Conservation (phyloP, 2,797 vertebrate species). For the Peromyscus aztecus region DNA sequence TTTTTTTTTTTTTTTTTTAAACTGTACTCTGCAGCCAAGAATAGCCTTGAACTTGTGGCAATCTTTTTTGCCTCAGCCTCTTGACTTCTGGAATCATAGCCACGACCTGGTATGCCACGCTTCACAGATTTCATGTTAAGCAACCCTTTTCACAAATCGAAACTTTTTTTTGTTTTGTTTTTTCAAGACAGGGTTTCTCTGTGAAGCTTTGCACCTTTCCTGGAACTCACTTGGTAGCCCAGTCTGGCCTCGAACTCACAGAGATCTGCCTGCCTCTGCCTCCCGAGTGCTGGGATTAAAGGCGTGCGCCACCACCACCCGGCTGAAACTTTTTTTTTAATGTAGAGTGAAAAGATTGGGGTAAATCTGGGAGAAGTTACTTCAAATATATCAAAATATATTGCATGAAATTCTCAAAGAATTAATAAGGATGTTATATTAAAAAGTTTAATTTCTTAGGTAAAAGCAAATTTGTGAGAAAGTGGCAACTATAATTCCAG, state of each 20-base stretch:
- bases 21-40: not conserved
- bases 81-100: not conserved
- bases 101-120: not conserved
- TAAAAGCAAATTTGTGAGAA: conserved; percentile 14
- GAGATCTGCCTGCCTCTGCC: too few species aligned
- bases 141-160: conserved; percentile 35
- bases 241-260: too few species aligned
- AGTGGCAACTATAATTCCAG: not conserved
- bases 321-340: too few species aligned
- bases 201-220: too few species aligned
- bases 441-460: not conserved
- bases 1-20: not conserved
- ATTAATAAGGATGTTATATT: not conserved
- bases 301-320: too few species aligned
- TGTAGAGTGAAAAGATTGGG: not conserved
- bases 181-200: too few species aligned
- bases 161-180: too few species aligned
- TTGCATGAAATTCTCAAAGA: not conserved
- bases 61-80: not conserved
- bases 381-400: not conserved
- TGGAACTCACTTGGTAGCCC: too few species aligned
- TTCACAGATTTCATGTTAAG: conserved; percentile 26
- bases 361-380: not conserved
- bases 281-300: too few species aligned
- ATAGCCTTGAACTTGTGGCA: not conserved